phyloP scores from a whole-genome alignment of 2,797 vertebrate species.

The Margarornis squamiger region DNA sequence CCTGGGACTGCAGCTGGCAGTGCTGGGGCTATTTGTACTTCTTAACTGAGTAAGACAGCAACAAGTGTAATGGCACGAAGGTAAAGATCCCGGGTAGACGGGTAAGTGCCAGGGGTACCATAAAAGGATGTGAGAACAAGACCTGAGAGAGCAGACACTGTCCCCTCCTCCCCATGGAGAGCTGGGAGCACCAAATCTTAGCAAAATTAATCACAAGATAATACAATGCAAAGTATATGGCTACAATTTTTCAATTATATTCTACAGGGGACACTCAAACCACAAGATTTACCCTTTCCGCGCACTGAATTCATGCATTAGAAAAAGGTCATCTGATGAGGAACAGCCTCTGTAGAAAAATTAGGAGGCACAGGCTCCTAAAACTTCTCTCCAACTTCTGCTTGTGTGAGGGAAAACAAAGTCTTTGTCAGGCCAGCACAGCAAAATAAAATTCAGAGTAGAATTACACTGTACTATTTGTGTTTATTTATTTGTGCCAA shows the following conservation, averaged over 20 bases:
- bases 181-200: background rate
- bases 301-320: background rate
- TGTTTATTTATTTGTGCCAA: background rate
- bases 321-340: background rate
- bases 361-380: background rate
- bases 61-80: conserved; percentile 65
- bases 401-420: background rate
- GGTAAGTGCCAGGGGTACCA: background rate
- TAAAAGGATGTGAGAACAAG: background rate
- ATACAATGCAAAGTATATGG: background rate
- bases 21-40: conserved; percentile 69
- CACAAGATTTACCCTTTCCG: background rate
- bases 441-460: background rate
- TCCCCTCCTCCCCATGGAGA: fast-evolving
- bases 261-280: background rate
- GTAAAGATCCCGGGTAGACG: background rate
- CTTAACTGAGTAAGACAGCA: conserved; percentile 74
- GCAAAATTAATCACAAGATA: background rate
- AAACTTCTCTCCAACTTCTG: conserved; percentile 4
- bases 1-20: conserved; percentile 75
- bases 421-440: background rate
- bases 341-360: background rate
- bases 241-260: background rate
- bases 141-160: background rate
- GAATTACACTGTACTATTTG: background rate